Evolutionary conservation across 2,888 invertebrate species (phyloP).

Genomic region (Meganola albula): DNA sequence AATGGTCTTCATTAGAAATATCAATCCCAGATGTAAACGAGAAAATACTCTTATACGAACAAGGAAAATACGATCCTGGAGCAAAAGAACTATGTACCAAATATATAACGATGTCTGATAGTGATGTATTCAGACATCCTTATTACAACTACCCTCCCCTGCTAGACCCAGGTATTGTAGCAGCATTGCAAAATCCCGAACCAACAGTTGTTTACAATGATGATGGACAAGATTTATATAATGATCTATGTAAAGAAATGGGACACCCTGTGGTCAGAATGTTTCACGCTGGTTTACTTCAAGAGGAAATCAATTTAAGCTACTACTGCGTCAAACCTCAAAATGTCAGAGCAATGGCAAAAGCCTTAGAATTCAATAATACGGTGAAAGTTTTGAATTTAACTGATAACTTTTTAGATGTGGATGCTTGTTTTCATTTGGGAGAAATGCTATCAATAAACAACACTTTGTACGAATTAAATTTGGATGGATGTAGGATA

Average conservation of each 20-base stretch:
- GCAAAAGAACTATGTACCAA: slow-evolving; percentile 38
- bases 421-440: slow-evolving; percentile 44
- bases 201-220: slow-evolving; percentile 26
- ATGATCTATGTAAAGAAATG: slow-evolving; percentile 38
- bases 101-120: slow-evolving; percentile 35
- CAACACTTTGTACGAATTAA: slow-evolving; percentile 33
- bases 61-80: slow-evolving; percentile 33
- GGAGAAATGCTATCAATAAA: slow-evolving; percentile 38
- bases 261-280: slow-evolving; percentile 31
- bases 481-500: slow-evolving; percentile 41
- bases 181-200: slow-evolving; percentile 31
- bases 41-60: slow-evolving; percentile 23
- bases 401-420: slow-evolving; percentile 38
- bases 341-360: slow-evolving; percentile 40
- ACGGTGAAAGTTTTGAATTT: slow-evolving; percentile 32
- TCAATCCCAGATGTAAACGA: slow-evolving; percentile 16
- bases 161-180: slow-evolving; percentile 38
- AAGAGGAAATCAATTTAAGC: slow-evolving; percentile 33
- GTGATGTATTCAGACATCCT: slow-evolving; percentile 28
- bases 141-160: slow-evolving; percentile 40
- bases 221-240: slow-evolving; percentile 39
- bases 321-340: slow-evolving; percentile 36
- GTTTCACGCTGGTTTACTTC: slow-evolving; percentile 35
- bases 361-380: slow-evolving; percentile 36
- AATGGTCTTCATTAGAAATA: slow-evolving; percentile 38